Evolutionary conservation across 2,888 invertebrate species (phyloP), one percentile per base, ranked within the genome.

Genomic region (Drosophila prostipennis): DNA sequence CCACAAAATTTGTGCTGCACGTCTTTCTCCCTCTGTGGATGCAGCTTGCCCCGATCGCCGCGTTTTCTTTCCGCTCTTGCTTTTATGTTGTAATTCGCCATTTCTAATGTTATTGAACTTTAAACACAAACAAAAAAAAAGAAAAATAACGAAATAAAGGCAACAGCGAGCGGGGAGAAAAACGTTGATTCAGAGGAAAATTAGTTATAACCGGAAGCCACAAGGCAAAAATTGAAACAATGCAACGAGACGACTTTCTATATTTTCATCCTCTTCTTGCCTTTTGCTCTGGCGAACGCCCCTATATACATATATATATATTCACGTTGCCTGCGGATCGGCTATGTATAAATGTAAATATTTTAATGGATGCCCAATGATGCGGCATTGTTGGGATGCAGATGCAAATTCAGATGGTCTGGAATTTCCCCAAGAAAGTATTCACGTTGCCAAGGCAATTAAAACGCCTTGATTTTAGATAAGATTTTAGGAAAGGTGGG

Each of bases 41-140:
- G 63, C 61, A 58, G 34, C 52, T 58, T 52, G 53, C 59, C 78
- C 61, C 78, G 76, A 80, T 77, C 76, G 79, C 72, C 53, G 68
- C 79, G 70, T 71, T 73, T 56, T 61, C 53, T 55, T 51, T 51
- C 46, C 51, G 40, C 65, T 52, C 36, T 40, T 11, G 45, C 59
- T 68, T 74, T 72, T 74, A 64, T 79, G 72, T 75, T 81, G 77
- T 83, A 81, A 81, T 83, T 80, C 85, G 80, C 79, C 69, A 87
- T 79, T 87, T 87, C 79, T 80, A 83, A 87, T 83, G 90, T 90
- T 90, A 90, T 89, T 90, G 90, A 90, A 90, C 90, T 90, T 87
- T 80, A 82, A 87, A 76, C 67, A 68, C 80, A 76, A 77, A 74
- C 46, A 13, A 19, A 23, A 61, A 54, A 45, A 75, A 40, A 69